phyloP scores from a whole-genome alignment of 2,113 vertebrate genomes.

The Carlito syrichta region DNA sequence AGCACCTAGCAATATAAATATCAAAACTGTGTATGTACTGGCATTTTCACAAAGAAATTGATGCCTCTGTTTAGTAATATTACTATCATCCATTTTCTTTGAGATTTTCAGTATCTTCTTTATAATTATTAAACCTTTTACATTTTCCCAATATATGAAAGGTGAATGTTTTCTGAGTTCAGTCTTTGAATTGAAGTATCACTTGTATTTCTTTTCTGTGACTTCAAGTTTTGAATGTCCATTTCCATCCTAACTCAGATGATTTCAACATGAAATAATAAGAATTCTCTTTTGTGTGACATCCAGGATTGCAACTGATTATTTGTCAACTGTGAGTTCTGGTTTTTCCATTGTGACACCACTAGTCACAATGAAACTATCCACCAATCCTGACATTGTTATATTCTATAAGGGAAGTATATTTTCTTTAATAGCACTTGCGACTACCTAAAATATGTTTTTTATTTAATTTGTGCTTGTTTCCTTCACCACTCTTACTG shows the following conservation, averaged over 20 bases:
- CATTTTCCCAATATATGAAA: not conserved
- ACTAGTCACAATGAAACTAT: not conserved
- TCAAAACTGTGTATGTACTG: not conserved
- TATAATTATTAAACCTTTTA: not conserved
- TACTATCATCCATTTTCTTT: not conserved
- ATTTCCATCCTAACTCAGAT: not conserved
- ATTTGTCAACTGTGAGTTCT: not conserved
- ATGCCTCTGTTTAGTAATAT: not conserved
- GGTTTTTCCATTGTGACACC: not conserved
- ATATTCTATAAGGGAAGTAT: not conserved
- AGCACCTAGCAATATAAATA: not conserved
- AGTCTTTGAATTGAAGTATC: not conserved
- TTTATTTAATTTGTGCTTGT: not conserved
- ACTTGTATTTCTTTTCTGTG: not conserved
- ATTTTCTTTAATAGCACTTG: not conserved
- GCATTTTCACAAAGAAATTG: not conserved
- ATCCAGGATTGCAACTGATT: not conserved
- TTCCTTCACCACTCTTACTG: not conserved
- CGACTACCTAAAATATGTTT: not conserved
- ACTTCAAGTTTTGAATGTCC: not conserved
- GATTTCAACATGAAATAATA: not conserved
- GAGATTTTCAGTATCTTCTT: not conserved
- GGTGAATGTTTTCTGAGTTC: not conserved
- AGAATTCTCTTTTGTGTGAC: not conserved
- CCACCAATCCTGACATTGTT: not conserved